Conservation (phyloP, 2,888 invertebrate genomes). For the Eupithecia centaureata region DNA sequence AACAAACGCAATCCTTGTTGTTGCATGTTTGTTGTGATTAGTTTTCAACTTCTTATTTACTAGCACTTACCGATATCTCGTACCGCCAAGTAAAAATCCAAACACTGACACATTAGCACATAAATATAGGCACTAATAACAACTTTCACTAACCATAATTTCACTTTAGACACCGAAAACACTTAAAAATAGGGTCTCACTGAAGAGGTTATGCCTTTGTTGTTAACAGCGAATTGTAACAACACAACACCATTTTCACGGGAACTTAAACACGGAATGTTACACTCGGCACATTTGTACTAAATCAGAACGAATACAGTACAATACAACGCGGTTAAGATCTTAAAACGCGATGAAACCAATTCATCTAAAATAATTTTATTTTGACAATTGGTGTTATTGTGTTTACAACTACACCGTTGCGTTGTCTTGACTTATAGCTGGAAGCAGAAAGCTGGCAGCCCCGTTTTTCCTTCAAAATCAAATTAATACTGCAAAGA, state of each 20-base stretch:
- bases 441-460: neutral
- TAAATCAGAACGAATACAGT: neutral
- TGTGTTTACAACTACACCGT: conserved; percentile 4
- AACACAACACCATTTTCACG: neutral
- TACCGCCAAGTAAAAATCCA: conserved; percentile 17
- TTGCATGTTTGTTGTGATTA: conserved; percentile 23
- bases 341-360: conserved; percentile 11
- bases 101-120: neutral
- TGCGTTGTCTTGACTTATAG: neutral
- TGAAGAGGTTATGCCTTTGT: conserved; percentile 44
- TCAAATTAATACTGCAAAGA: too few relatives aligned
- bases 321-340: conserved; percentile 6
- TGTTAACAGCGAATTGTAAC: conserved; percentile 28
- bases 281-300: neutral
- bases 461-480: neutral
- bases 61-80: conserved; percentile 40
- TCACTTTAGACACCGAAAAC: conserved; percentile 29
- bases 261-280: neutral
- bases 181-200: conserved; percentile 26
- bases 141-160: conserved; percentile 10
- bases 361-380: conserved; percentile 12
- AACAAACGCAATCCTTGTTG: conserved; percentile 13
- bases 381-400: conserved; percentile 32
- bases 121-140: conserved; percentile 15
- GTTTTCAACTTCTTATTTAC: conserved; percentile 26